Base-by-base conservation (phyloP, 2,113 vertebrate species). In the Progne subis region DNA sequence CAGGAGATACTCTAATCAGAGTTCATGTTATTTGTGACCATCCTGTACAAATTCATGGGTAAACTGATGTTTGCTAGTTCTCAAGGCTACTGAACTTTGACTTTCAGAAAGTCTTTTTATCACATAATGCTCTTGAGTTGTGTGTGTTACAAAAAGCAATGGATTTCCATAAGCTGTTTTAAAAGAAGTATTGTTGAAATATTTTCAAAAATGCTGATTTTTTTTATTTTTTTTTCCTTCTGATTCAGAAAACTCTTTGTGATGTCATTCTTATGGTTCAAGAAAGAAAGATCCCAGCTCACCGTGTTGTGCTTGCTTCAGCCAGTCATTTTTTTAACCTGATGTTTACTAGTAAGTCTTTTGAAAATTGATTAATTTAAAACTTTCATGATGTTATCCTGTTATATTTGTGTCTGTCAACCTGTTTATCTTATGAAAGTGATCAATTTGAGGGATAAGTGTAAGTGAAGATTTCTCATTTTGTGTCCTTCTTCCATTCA, bases 281-380 rank as follows among this genome's bases (percentile, higher is more conserved):
- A 94, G 99, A 99, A 60, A 99, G 98, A 95, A 99, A 99, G 95
- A 99, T 99, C 39, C 98, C 98, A 41, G 99, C 99, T 67, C 99
- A 99, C 92, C 98, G 99, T 88, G 99, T 99, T 64, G 99, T 99
- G 32, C 98, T 99, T 82, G 98, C 99, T 76, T 98, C 99, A 80
- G 99, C 99, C 67, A 99, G 99, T 96, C 99, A 99, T 92, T 99
- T 99, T 97, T 99, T 99, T 98, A 99, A 98, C 97, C 98, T 99
- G 96, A 99, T 99, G 99, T 99, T 99, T 96, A 99, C 99, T 86
- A 99, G 99, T 99, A 98, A 99, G 99, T 98, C 64, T 84, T 90
- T 52, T 83, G 25, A 63, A 76, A 92, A 75, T 61, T 26, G 14
- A 23, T 32, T 83, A 2, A 39, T 89, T 81, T 26, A 63, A 65